Evolutionary conservation across 1,140 invertebrate genomes (phyloP).

Genomic region (Euborellia annulipes): DNA sequence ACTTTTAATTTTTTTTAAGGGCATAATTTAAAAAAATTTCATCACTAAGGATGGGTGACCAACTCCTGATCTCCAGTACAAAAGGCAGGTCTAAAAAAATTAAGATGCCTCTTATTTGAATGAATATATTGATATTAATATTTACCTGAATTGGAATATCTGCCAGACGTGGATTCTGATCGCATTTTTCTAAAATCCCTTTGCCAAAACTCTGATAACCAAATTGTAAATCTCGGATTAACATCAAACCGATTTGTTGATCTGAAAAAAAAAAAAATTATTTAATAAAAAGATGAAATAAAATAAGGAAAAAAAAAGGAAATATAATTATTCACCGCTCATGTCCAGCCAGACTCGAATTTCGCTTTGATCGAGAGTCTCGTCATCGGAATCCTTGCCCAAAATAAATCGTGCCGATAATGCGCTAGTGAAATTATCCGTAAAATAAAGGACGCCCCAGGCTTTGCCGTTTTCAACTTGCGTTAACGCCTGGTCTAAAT

Average conservation of each 20-base stretch:
- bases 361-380: slow-evolving; percentile 64
- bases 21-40: no score
- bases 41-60: no score
- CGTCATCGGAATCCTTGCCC: slow-evolving; percentile 50
- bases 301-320: no score
- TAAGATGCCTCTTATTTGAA: slow-evolving; percentile 1
- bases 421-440: slow-evolving; percentile 70
- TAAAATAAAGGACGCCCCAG: slow-evolving; percentile 76
- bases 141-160: slow-evolving; percentile 56
- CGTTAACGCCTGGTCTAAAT: slow-evolving; percentile 23
- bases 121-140: not conserved
- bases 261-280: slow-evolving; percentile 33
- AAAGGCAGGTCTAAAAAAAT: not conserved
- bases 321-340: slow-evolving; percentile 58
- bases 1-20: no score
- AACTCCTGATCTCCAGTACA: no score
- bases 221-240: slow-evolving; percentile 62
- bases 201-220: slow-evolving; percentile 63
- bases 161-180: slow-evolving; percentile 60
- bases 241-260: slow-evolving; percentile 74
- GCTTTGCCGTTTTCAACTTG: slow-evolving; percentile 56
- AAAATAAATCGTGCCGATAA: slow-evolving; percentile 52
- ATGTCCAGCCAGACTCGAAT: slow-evolving; percentile 77
- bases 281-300: not conserved
- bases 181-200: slow-evolving; percentile 48